Evolutionary conservation across 2,888 invertebrate genomes (phyloP), one percentile per base, ranked within the genome.

Genomic region (Schizaphis graminum): DNA sequence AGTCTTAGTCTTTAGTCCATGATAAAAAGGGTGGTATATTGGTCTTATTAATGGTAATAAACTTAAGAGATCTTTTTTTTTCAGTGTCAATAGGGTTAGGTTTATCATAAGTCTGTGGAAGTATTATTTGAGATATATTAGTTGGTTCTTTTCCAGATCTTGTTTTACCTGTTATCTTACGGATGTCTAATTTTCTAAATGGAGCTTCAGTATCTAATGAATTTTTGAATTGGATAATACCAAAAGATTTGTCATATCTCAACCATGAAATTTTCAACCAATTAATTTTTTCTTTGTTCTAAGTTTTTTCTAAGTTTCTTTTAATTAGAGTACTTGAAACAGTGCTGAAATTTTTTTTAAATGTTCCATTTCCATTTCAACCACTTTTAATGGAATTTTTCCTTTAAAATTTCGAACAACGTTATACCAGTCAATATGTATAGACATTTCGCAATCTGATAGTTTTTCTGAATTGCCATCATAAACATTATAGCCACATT

Each of bases 171-270:
- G 47, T 49, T 57, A 57, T 57, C 57, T 57, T 57, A 44, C 41
- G 41, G 41, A 86, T 44, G 86, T 86, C 86, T 47, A 47, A 1
- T 86, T 86, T 47, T 44, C 57, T 57, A 57, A 57, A 57, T 57
- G 57, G 57, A 57, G 57, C 5, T 57, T 57, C 26, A 26, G 13
- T 49, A 87, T 87, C n/a, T 87, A 87, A 87, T 87, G 87, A 11
- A 49, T 87, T 49, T 53, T 87, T 87, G n/a, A 87, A 87, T 87
- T 87, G 47, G 28, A 87, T 87, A 87, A 87, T 53, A n/a, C 87
- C 49, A 87, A 87, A 87, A 53, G 47, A n/a, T 0, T 87, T 87
- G 47, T 87, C 49, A 87, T 87, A 87, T 49, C 87, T 87, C 87
- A 87, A 49, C 87, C 47, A 87, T 13, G 87, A 28, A 4, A 87